phyloP scores from a whole-genome alignment of 1,140 invertebrate genomes.

The Brachionus manjavacas region DNA sequence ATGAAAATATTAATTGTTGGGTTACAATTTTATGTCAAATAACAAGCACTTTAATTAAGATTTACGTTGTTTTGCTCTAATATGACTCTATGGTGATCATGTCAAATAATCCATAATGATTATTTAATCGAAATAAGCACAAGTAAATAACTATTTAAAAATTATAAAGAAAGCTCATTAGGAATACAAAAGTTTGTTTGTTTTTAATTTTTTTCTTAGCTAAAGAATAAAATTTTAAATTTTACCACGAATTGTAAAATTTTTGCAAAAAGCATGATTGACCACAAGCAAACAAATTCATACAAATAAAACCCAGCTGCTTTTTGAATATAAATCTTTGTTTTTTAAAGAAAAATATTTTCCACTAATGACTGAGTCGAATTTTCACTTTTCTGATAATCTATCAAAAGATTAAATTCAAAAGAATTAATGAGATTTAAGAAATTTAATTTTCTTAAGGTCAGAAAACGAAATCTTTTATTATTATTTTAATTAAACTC shows the following conservation, averaged over 20 bases:
- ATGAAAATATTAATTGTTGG: conserved; percentile 26
- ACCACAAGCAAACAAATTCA: neutral
- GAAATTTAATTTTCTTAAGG: neutral
- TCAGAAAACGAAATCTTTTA: neutral
- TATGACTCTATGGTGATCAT: neutral
- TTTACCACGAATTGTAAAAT: conserved; percentile 23
- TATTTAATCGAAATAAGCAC: conserved; percentile 12
- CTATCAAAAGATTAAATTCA: no score
- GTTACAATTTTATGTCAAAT: neutral
- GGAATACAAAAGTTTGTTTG: neutral
- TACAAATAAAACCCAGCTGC: neutral
- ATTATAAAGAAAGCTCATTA: neutral
- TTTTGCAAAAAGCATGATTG: neutral
- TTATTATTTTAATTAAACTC: no score
- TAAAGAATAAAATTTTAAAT: neutral
- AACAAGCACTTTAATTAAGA: neutral
- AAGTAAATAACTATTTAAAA: neutral
- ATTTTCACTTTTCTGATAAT: neutral
- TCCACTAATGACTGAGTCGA: neutral
- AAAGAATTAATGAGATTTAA: no score
- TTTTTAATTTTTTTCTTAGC: neutral
- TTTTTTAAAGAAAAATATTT: neutral
- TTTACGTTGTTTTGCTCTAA: neutral
- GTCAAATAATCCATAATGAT: conserved; percentile 26
- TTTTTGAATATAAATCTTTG: neutral